These are phyloP conservation scores for Agrochola macilenta DNA, from an alignment of 2,888 invertebrate species.

Conservation along the genomic window DNA sequence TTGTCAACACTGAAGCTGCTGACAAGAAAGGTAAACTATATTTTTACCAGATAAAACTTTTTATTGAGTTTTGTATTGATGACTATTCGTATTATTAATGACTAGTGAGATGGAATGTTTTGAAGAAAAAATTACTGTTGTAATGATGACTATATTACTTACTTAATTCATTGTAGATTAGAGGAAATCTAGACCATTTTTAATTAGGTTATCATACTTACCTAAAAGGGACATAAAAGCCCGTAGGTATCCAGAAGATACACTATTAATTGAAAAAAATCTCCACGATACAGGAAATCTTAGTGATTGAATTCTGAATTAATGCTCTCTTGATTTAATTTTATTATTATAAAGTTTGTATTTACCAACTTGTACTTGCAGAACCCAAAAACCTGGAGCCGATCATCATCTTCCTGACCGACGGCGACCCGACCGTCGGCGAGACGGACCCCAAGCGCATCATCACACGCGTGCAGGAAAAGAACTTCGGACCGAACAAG, in stretches of 20 bases:
- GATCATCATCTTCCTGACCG: constrained; percentile 92
- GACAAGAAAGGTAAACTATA: constrained; percentile 45
- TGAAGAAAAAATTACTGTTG: no score
- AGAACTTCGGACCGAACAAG: constrained; percentile 85
- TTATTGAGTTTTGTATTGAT: no score
- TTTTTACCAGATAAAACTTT: neutral
- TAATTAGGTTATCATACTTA: neutral
- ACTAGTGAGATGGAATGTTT: no score
- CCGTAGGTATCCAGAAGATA: neutral
- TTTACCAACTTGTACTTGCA: constrained; percentile 43
- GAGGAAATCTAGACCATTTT: neutral
- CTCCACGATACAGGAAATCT: no score
- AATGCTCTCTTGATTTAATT: no score
- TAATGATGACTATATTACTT: neutral
- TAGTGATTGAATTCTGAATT: no score
- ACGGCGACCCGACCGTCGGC: constrained; percentile 92
- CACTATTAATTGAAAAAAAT: no score
- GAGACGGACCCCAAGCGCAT: constrained; percentile 89
- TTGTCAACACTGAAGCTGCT: constrained; percentile 2
- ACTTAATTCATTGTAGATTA: neutral
- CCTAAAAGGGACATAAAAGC: neutral
- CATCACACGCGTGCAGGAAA: constrained; percentile 86
- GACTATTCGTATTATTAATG: no score
- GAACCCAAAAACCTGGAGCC: constrained; percentile 87
- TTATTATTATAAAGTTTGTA: neutral